Evolutionary conservation across 1,140 invertebrate genomes (phyloP).

Genomic region (Brachionus sp.): DNA sequence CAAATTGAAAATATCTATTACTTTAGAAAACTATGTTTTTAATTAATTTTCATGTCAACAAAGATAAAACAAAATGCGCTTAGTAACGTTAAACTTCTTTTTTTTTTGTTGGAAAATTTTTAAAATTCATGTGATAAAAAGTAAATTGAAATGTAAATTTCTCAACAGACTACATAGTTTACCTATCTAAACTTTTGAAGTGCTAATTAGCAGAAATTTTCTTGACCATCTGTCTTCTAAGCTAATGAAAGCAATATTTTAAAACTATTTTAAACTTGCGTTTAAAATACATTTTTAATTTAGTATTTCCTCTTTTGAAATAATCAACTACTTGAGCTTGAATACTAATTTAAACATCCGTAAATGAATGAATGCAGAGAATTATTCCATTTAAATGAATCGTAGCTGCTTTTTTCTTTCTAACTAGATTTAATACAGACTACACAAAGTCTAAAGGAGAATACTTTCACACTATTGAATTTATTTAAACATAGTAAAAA

Average conservation of each 20-base stretch:
- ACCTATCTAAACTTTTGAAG: conserved; percentile 31
- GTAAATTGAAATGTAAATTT: neutral
- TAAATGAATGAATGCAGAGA: neutral
- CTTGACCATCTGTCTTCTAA: neutral
- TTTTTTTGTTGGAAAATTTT: neutral
- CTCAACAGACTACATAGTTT: neutral
- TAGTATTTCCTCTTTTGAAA: conserved; percentile 37
- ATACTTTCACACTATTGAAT: neutral
- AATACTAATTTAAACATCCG: conserved; percentile 31
- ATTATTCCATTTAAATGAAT: neutral
- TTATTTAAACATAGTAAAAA: neutral
- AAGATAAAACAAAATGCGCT: neutral
- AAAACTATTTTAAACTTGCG: neutral
- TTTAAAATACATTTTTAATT: conserved; percentile 31
- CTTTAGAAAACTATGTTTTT: conserved; percentile 9
- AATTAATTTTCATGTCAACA: neutral
- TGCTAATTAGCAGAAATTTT: conserved; percentile 18
- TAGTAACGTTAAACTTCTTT: neutral
- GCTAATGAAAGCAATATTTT: neutral
- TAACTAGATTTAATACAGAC: conserved; percentile 15
- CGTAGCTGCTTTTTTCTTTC: neutral
- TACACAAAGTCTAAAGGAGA: neutral
- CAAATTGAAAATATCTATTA: neutral
- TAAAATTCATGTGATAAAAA: neutral
- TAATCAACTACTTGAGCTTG: conserved; percentile 18